These are phyloP conservation scores for Coelopa pilipes DNA, from an alignment of 2,888 invertebrate genomes.

Conservation along the genomic window DNA sequence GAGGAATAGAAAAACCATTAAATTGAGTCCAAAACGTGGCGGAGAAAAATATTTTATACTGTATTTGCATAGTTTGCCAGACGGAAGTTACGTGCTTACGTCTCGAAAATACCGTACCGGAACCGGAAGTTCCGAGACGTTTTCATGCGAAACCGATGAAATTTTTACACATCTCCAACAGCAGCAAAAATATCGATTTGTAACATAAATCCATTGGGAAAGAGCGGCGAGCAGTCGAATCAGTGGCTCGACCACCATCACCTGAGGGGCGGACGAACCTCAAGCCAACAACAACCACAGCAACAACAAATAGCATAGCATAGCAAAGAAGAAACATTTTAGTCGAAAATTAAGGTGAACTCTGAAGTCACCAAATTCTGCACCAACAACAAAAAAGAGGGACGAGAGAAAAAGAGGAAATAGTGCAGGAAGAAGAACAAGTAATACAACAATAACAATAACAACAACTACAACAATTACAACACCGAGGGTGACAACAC, in stretches of 20 bases:
- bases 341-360: too few species aligned
- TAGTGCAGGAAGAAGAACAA: constrained; percentile 20
- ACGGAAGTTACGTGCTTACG: too few species aligned
- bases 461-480: constrained; percentile 34
- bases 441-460: constrained; percentile 37
- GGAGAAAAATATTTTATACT: too few species aligned
- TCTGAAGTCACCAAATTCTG: not conserved
- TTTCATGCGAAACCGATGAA: not conserved
- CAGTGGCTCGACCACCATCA: constrained; percentile 11
- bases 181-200: constrained; percentile 45
- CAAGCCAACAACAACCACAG: too few species aligned
- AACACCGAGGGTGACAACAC: not conserved
- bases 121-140: not conserved
- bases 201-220: constrained; percentile 45
- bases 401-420: too few species aligned
- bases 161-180: not conserved
- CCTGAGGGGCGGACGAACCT: too few species aligned
- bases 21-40: too few species aligned
- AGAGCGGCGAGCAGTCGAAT: constrained; percentile 22
- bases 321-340: too few species aligned
- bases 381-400: not conserved
- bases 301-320: constrained; percentile 1
- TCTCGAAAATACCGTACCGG: not conserved
- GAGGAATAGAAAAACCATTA: too few species aligned
- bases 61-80: too few species aligned